Evolutionary conservation across 1,140 invertebrate species (phyloP), one percentile per base, ranked within the genome.

Genomic region (Hestina assimilis): DNA sequence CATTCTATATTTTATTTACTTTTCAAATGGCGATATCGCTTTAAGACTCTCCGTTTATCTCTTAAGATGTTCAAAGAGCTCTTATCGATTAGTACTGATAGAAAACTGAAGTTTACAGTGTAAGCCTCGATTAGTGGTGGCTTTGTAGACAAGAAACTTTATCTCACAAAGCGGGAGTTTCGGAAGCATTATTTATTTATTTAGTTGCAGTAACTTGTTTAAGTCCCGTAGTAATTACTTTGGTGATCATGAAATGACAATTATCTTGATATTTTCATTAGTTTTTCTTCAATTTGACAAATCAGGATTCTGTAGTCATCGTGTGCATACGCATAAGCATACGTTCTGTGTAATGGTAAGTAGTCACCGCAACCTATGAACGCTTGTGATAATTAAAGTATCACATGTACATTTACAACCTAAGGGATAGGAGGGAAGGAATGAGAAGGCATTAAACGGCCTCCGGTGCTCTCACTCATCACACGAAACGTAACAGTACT

Each of bases 141-240:
- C 42, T 54, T 54, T 54, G 29, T 35, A 55, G 20, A 38, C 41
- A 26, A 45, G 21, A 26, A 53, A 53, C 50, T 47, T 45, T 47
- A 59, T 53, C 48, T 46, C 42, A 35, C 23, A 38, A 26, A 52
- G 48, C 33, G 35, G 12, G 50, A 38, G 48, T 48, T 57, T 53
- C 19, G 24, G 43, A 51, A 33, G 40, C 56, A 59, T 59, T 59
- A 59, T 28, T 28, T 59, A 59, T 53, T 59, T 53, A 59, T 59
- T 53, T 38, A 59, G 40, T 52, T 46, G 31, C 35, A 28, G 14
- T 45, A 43, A 59, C 24, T 59, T 46, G 31, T 29, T 29, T 28
- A 59, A 51, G 19, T 47, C 51, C 50, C 29, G 26, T 42, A 24
- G 31, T 57, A 46, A 55, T 55, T 57, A 45, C 42, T 57, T 57